Conservation (phyloP, 2,888 invertebrate species). For the Acronicta psi region DNA sequence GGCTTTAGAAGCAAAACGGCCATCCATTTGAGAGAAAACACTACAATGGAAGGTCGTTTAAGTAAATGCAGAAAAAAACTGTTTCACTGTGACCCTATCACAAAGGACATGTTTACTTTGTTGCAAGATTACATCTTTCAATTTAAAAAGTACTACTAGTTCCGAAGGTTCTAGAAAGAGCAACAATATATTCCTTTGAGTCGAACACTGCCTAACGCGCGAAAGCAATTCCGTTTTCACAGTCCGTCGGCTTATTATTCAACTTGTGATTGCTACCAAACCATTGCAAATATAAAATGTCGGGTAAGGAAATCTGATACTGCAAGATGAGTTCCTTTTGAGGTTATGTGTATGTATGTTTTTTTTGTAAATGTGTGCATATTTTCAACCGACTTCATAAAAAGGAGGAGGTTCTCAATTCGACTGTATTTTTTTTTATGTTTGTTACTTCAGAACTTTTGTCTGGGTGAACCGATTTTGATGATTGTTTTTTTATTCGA, state of each 20-base stretch:
- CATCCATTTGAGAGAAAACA: neutral
- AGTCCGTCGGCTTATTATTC: constrained; percentile 53
- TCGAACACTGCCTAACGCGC: constrained; percentile 41
- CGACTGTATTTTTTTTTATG: no score
- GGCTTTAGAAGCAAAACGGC: no score
- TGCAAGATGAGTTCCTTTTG: neutral
- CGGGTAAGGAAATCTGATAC: constrained; percentile 20
- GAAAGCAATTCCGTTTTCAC: constrained; percentile 57
- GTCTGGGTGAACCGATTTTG: no score
- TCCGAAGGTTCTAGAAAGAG: constrained; percentile 47
- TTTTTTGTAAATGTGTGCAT: no score
- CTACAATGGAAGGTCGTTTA: constrained; percentile 3
- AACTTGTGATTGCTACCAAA: constrained; percentile 48
- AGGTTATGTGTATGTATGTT: no score
- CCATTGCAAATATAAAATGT: constrained; percentile 40
- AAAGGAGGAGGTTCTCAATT: no score
- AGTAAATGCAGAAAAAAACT: constrained; percentile 13
- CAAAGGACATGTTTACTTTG: constrained; percentile 21
- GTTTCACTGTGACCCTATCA: constrained; percentile 9
- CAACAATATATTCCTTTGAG: constrained; percentile 53
- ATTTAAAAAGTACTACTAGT: constrained; percentile 69
- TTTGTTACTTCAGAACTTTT: no score
- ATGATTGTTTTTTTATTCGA: no score
- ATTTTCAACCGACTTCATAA: no score
- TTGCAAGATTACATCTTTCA: constrained; percentile 76